Conservation (phyloP, 1,140 invertebrate genomes). For the Leptinotarsa texana region DNA sequence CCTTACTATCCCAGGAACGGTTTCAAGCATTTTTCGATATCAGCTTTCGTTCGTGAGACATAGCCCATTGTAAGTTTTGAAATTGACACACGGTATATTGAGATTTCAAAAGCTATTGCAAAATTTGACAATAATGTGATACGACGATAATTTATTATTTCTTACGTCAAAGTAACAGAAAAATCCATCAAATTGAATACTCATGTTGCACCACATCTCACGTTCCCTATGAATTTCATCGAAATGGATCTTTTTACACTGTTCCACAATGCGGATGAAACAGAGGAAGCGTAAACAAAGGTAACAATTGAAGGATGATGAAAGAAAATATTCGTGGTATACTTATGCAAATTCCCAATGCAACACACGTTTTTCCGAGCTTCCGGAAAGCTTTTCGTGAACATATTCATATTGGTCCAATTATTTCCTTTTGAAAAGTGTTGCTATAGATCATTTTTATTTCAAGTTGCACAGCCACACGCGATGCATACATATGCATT, state of each 20-base stretch:
- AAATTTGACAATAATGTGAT: too few relatives aligned
- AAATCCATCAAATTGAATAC: background rate
- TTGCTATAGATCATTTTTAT: slow-evolving; percentile 4
- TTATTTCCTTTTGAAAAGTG: slow-evolving; percentile 1
- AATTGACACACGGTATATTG: too few relatives aligned
- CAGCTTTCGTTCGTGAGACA: too few relatives aligned
- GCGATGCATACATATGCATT: slow-evolving; percentile 5
- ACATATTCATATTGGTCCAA: background rate
- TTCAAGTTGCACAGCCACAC: background rate
- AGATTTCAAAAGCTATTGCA: too few relatives aligned
- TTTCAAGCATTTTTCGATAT: too few relatives aligned
- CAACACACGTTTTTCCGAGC: background rate
- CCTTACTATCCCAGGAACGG: too few relatives aligned
- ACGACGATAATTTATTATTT: too few relatives aligned
- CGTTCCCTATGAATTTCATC: too few relatives aligned
- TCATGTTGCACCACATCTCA: background rate
- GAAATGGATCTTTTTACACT: too few relatives aligned
- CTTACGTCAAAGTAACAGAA: background rate
- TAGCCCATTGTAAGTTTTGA: too few relatives aligned
- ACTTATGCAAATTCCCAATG: slow-evolving; percentile 2
- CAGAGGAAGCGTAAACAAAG: too few relatives aligned
- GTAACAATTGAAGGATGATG: background rate
- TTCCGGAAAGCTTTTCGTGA: background rate
- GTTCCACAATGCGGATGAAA: too few relatives aligned
- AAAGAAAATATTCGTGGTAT: background rate